Conservation (phyloP, 2,797 vertebrate species). For the Gallinago nigripennis region DNA sequence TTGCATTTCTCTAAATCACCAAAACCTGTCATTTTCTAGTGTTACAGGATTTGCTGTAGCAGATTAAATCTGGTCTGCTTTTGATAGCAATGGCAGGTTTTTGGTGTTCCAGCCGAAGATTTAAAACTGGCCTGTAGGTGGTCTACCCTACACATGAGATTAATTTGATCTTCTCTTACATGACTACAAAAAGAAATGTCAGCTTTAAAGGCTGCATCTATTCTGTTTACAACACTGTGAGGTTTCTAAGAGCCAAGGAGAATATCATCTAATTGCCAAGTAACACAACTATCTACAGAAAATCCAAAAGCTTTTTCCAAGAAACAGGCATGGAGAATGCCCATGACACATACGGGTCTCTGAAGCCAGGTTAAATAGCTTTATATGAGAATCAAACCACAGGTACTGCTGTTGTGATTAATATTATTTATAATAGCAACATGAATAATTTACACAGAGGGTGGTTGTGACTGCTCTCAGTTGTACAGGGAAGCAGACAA, state of each 20-base stretch:
- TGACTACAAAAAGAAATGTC: not conserved
- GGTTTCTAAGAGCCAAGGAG: not conserved
- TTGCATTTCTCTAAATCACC: slow-evolving; percentile 8
- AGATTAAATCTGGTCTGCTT: slow-evolving; percentile 8
- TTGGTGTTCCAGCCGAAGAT: not conserved
- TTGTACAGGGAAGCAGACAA: not conserved
- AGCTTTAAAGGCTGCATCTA: not conserved
- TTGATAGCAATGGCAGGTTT: not conserved
- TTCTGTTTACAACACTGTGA: not conserved
- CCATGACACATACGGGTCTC: not conserved
- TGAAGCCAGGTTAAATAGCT: not conserved
- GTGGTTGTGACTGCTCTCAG: not conserved
- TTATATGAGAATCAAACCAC: not conserved
- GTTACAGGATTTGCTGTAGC: not conserved
- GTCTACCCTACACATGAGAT: not conserved
- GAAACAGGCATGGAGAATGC: not conserved
- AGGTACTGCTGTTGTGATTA: not conserved
- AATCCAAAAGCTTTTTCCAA: not conserved
- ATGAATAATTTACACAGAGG: not conserved
- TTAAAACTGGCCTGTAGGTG: not conserved
- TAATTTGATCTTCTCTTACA: not conserved
- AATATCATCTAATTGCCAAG: not conserved
- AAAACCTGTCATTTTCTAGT: slow-evolving; percentile 11
- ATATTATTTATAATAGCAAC: not conserved
- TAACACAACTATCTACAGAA: not conserved